Evolutionary conservation across 2,888 invertebrate species (phyloP), one percentile per base, ranked within the genome.

Genomic region (Anthophora plumipes): DNA sequence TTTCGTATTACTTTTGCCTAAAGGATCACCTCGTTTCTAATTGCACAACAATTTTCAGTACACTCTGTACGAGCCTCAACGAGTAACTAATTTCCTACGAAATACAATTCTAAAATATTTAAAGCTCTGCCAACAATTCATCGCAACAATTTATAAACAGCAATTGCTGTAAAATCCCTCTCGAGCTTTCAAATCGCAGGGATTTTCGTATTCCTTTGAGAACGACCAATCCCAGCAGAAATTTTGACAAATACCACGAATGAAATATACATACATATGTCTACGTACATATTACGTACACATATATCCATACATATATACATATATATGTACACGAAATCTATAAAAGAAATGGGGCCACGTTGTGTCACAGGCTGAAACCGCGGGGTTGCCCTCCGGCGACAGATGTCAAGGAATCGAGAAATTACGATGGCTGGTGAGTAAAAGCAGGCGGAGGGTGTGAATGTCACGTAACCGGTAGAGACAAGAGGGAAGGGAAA

Each of bases 341-440:
- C 20, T 57, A 25, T 54, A 67, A 77, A 60, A 67, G 72, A 25
- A 80, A 77, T 3, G 64, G 72, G 72, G 64, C 54, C 63, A 61
- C 46, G 57, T 52, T 64, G 78, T 73, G n/a, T n/a, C n/a, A n/a
- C 80, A 69, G 14, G 41, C 63, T 1, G 72, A 48, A 54, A 54
- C 68, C 72, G 68, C 71, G 25, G 57, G 73, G 71, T 54, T 68
- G 72, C 67, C 75, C 70, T 64, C 52, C 50, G 39, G 75, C 70
- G 80, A 74, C 75, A 80, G 71, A 72, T 76, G 75, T 82, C 82
- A 54, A 41, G 50, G 72, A 80, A 80, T 82, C 74, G 80, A 61
- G 67, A 71, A 82, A 85, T 85, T 80, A 82, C 73, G 74, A 84
- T 84, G 74, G 72, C 43, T 63, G 59, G 75, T 43, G 66, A 72